Evolutionary conservation across 2,113 vertebrate genomes (phyloP).

Genomic region (Sisor rabdophorus): DNA sequence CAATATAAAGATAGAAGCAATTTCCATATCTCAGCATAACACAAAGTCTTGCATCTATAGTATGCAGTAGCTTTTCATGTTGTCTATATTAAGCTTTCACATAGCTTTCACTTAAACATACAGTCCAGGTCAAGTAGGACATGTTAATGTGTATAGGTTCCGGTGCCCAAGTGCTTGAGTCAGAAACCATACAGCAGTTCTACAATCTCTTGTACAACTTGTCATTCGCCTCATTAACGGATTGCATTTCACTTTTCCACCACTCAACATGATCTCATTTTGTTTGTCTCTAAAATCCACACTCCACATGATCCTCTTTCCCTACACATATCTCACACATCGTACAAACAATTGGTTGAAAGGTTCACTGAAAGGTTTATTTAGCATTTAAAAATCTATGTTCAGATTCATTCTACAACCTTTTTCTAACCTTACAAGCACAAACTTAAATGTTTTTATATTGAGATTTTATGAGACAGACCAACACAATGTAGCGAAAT

Average conservation of each 20-base stretch:
- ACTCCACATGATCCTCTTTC: not conserved
- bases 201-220: not conserved
- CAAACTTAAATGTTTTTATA: no score
- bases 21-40: not conserved
- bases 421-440: no score
- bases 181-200: constrained; percentile 6
- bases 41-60: constrained; percentile 17
- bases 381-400: not conserved
- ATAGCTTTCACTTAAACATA: constrained; percentile 25
- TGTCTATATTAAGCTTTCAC: constrained; percentile 38
- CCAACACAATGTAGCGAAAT: no score
- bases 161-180: not conserved
- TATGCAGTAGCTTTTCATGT: constrained; percentile 21
- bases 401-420: not conserved
- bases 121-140: constrained; percentile 30
- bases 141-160: constrained; percentile 6
- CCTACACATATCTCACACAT: constrained; percentile 9
- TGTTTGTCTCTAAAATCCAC: constrained; percentile 18
- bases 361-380: constrained; percentile 9
- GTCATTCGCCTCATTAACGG: constrained; percentile 4
- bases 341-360: not conserved
- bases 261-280: constrained; percentile 25
- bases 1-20: not conserved
- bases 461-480: no score
- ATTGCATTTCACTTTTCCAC: not conserved